These are phyloP conservation scores for Simalia tracyae DNA, from an alignment of 2,797 vertebrate species.

Conservation along the genomic window DNA sequence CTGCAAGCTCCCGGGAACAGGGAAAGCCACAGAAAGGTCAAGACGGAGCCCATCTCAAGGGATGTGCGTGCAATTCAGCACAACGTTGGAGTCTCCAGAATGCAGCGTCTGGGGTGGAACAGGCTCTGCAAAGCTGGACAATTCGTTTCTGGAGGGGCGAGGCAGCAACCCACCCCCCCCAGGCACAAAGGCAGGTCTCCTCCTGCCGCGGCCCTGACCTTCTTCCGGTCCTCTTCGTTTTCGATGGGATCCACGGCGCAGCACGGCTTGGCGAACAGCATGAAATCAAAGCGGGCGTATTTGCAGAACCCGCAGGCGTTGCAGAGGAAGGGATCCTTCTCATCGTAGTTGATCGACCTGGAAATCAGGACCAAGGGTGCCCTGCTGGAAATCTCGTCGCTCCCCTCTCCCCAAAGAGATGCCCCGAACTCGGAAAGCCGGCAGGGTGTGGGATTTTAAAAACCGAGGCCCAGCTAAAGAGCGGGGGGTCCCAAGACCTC, in stretches of 20 bases:
- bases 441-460: neutral
- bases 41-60: neutral
- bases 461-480: neutral
- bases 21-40: too few relatives aligned
- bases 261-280: conserved; percentile 96
- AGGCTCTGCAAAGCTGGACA: neutral
- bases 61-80: too few relatives aligned
- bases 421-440: neutral
- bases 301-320: conserved; percentile 99
- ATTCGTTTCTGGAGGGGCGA: neutral
- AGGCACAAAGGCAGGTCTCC: neutral
- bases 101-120: neutral
- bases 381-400: neutral
- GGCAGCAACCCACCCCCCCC: neutral
- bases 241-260: conserved; percentile 98
- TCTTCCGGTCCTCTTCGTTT: conserved; percentile 97
- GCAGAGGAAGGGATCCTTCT: conserved; percentile 98
- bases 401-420: neutral
- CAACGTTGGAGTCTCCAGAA: too few relatives aligned
- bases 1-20: neutral
- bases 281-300: conserved; percentile 97
- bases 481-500: neutral
- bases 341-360: conserved; percentile 98
- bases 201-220: conserved; percentile 72
- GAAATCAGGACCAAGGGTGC: conserved; percentile 14